A percentile compares a stretch with the other conserved stretches of the same genome.
Evolutionary conservation across 2,797 vertebrate genomes (phyloP).

Genomic region (Melanotaenia nigrans): DNA sequence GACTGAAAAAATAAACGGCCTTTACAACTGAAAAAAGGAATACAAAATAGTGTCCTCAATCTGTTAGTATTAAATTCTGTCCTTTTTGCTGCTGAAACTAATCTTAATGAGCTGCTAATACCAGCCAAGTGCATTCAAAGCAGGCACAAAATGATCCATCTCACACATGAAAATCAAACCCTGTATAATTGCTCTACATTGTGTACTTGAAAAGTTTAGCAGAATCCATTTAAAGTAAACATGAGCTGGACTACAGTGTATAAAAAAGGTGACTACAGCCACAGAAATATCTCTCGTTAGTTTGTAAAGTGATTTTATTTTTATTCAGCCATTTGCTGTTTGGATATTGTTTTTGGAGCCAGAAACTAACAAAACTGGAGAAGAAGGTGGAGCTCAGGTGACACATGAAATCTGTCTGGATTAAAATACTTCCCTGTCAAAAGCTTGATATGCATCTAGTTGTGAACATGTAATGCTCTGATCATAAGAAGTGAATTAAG

Average conservation of each 20-base stretch:
- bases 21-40: too few relatives aligned
- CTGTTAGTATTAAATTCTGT: not conserved
- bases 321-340: not conserved
- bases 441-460: not conserved
- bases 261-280: not conserved
- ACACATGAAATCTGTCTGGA: not conserved
- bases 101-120: too few relatives aligned
- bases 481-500: not conserved
- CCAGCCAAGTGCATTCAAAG: too few relatives aligned
- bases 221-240: not conserved
- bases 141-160: not conserved
- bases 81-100: too few relatives aligned
- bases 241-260: not conserved
- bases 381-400: not conserved
- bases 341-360: not conserved
- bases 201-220: not conserved
- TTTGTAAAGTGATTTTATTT: not conserved
- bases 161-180: not conserved
- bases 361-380: not conserved
- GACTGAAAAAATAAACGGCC: too few relatives aligned
- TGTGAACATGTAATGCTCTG: not conserved
- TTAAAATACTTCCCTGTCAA: not conserved
- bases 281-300: not conserved
- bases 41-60: not conserved
- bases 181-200: not conserved